Conservation (phyloP, 2,113 vertebrate genomes). For the Phoxinus phoxinus region DNA sequence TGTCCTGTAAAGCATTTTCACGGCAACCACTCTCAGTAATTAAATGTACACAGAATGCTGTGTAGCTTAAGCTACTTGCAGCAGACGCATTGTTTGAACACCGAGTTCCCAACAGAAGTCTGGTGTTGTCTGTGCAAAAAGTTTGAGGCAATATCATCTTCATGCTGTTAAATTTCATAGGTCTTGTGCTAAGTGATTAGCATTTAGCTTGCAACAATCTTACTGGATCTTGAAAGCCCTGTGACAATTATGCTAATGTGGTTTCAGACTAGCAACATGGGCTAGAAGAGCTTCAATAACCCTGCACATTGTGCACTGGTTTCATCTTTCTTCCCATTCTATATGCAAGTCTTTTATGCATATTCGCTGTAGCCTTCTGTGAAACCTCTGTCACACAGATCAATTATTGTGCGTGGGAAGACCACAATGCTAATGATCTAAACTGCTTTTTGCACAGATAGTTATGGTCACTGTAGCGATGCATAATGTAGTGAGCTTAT, state of each 20-base stretch:
- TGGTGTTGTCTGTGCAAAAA: neutral
- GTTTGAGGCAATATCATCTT: neutral
- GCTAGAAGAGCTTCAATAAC: neutral
- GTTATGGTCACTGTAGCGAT: constrained; percentile 20
- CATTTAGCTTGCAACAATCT: constrained; percentile 34
- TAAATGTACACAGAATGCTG: constrained; percentile 29
- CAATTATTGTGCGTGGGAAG: constrained; percentile 41
- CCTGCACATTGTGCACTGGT: neutral
- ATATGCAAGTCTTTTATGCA: constrained; percentile 20
- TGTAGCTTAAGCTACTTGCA: constrained; percentile 2
- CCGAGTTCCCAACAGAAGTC: neutral
- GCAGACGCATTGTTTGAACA: neutral
- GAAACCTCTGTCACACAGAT: constrained; percentile 41
- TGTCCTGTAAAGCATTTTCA: constrained; percentile 57
- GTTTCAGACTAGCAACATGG: neutral
- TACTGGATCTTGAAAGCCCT: constrained; percentile 6
- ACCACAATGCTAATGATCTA: constrained; percentile 50
- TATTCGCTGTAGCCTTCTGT: constrained; percentile 1
- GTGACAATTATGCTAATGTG: constrained; percentile 10
- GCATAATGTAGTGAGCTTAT: constrained; percentile 42
- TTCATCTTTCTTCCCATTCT: constrained; percentile 5
- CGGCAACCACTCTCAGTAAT: constrained; percentile 53
- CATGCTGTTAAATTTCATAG: neutral
- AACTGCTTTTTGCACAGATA: constrained; percentile 23
- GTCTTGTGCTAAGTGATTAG: constrained; percentile 27